These are phyloP conservation scores for Festucalex cinctus DNA, from an alignment of 2,113 vertebrate species.

Conservation along the genomic window DNA sequence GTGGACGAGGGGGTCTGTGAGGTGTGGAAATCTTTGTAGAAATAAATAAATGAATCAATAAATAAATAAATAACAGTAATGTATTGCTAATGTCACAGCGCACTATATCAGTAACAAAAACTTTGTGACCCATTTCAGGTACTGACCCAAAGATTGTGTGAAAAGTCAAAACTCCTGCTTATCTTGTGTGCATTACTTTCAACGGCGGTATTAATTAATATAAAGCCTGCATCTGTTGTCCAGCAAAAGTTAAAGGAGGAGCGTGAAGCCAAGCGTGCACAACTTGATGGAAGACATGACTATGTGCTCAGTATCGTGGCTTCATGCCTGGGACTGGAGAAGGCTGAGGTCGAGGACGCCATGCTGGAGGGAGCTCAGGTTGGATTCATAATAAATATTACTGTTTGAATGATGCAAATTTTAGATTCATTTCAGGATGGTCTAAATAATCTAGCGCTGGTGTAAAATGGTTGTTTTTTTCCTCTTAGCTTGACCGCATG, in stretches of 20 bases:
- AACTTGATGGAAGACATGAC: slow-evolving; percentile 84
- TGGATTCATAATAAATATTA: not conserved
- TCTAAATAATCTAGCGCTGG: not conserved
- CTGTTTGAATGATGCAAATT: not conserved
- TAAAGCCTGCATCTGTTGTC: slow-evolving; percentile 34
- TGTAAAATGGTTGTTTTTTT: not conserved
- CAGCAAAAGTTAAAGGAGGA: slow-evolving; percentile 94
- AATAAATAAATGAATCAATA: too few relatives aligned
- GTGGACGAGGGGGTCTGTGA: too few relatives aligned
- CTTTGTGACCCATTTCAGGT: not conserved
- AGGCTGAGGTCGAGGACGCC: slow-evolving; percentile 84
- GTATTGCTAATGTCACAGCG: too few relatives aligned
- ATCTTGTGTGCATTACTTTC: not conserved
- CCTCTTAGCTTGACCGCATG: slow-evolving; percentile 83
- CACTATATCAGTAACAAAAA: not conserved
- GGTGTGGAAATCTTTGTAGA: too few relatives aligned
- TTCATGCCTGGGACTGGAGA: slow-evolving; percentile 81
- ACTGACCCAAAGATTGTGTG: not conserved
- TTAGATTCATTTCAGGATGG: not conserved
- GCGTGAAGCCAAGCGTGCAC: slow-evolving; percentile 83
- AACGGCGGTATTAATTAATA: not conserved
- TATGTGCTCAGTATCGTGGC: slow-evolving; percentile 83
- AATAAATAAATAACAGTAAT: too few relatives aligned
- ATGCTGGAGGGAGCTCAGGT: slow-evolving; percentile 90
- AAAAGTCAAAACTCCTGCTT: not conserved